A percentile compares a stretch with the other conserved stretches of the same genome.
phyloP scores from a whole-genome alignment of 2,888 invertebrate species.

The Diploptera punctata region DNA sequence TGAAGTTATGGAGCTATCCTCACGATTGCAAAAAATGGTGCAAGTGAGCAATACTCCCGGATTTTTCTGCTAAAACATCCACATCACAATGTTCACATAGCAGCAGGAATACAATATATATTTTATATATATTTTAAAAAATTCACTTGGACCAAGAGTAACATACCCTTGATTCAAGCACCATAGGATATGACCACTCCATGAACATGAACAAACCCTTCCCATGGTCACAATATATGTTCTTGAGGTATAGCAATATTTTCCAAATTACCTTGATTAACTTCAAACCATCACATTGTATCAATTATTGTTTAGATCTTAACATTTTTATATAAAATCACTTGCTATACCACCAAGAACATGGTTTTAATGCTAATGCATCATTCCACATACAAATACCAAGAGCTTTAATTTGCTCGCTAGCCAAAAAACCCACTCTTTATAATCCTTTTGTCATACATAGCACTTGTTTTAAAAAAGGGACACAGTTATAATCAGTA shows the following conservation, averaged over 20 bases:
- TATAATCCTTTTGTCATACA: conserved; percentile 36
- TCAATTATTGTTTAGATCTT: conserved; percentile 2
- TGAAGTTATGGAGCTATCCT: conserved; percentile 25
- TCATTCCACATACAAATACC: conserved; percentile 20
- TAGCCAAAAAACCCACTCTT: conserved; percentile 42
- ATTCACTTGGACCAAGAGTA: conserved; percentile 58
- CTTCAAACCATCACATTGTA: neutral
- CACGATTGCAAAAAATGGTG: conserved; percentile 13
- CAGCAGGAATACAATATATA: conserved; percentile 66
- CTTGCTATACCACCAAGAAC: conserved; percentile 42
- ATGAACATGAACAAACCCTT: conserved; percentile 39
- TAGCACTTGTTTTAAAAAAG: conserved; percentile 34
- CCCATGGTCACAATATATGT: conserved; percentile 31
- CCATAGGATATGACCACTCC: conserved; percentile 40
- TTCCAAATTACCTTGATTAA: conserved; percentile 1
- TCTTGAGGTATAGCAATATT: conserved; percentile 35
- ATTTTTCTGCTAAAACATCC: conserved; percentile 62
- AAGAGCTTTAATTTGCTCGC: conserved; percentile 33
- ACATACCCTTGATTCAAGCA: conserved; percentile 50
- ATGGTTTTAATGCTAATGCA: conserved; percentile 23
- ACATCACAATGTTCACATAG: conserved; percentile 74
- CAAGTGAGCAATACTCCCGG: conserved; percentile 12
- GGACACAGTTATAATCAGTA: neutral
- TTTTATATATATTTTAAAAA: conserved; percentile 67
- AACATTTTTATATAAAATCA: neutral